These are phyloP conservation scores for Druceiella hillmani DNA, from an alignment of 2,888 invertebrate species.

Conservation along the genomic window DNA sequence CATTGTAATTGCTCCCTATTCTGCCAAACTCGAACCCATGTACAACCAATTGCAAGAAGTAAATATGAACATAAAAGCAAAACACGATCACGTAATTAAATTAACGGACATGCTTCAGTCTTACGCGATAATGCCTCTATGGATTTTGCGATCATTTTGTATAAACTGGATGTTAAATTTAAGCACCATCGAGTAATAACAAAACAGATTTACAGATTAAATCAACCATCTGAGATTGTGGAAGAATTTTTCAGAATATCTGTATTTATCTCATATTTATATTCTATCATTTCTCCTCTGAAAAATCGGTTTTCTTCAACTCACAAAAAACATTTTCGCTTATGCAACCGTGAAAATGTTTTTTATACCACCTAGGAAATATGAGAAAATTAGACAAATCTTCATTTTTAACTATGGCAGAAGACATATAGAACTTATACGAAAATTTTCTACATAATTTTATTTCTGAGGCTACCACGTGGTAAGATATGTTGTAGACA, in stretches of 20 bases:
- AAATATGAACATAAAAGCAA: no score
- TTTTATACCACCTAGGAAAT: neutral
- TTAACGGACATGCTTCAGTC: slow-evolving; percentile 1
- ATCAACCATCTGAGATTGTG: slow-evolving; percentile 1
- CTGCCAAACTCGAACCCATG: no score
- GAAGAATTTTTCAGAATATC: slow-evolving; percentile 1
- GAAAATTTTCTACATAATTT: neutral
- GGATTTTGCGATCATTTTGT: neutral
- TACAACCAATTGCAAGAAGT: no score
- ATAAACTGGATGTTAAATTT: neutral
- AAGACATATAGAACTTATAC: neutral
- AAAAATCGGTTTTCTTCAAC: neutral
- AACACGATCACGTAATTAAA: no score
- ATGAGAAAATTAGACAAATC: slow-evolving; percentile 1
- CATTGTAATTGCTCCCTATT: no score
- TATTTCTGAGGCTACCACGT: neutral
- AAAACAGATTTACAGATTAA: slow-evolving; percentile 1
- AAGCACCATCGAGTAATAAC: neutral
- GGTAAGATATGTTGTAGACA: slow-evolving; percentile 1
- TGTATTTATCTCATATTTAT: neutral
- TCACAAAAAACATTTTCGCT: neutral
- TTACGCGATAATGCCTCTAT: neutral
- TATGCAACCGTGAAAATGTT: no score
- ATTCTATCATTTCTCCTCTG: slow-evolving; percentile 1
- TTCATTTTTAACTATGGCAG: slow-evolving; percentile 1